Evolutionary conservation across 2,888 invertebrate species (phyloP).

Genomic region (Platycnemis pennipes): DNA sequence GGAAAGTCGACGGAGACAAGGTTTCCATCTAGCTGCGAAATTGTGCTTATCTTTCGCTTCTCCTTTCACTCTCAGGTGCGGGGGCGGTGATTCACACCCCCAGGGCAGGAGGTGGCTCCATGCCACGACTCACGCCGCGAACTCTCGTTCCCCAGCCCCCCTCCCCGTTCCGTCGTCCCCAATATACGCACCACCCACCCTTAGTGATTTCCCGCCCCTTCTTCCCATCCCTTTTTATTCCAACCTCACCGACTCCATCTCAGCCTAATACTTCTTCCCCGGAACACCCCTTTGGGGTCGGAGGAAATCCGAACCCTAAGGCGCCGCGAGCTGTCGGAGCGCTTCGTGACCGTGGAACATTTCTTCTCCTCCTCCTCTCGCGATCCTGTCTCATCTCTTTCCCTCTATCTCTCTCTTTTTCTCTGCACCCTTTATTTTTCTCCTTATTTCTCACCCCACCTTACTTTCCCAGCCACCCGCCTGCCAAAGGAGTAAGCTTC

Average conservation of each 20-base stretch:
- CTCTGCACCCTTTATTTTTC: not conserved
- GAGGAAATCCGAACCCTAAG: not conserved
- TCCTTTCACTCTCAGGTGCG: not conserved
- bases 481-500: no score
- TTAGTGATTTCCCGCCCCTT: not conserved
- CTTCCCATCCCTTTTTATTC: not conserved
- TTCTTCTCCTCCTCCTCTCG: conserved; percentile 32
- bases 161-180: not conserved
- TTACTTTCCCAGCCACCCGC: not conserved
- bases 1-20: not conserved
- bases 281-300: conserved; percentile 13
- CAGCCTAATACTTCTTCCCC: conserved; percentile 5
- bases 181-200: not conserved
- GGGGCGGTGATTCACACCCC: not conserved
- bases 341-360: conserved; percentile 57
- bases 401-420: not conserved
- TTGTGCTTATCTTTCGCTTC: not conserved
- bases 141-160: not conserved
- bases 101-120: no score
- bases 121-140: no score
- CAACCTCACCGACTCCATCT: not conserved
- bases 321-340: not conserved
- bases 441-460: not conserved
- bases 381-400: not conserved
- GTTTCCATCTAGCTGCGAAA: not conserved